These are phyloP conservation scores for Acrobeloides nanus DNA, from an alignment of 2,888 invertebrate species.

Conservation along the genomic window DNA sequence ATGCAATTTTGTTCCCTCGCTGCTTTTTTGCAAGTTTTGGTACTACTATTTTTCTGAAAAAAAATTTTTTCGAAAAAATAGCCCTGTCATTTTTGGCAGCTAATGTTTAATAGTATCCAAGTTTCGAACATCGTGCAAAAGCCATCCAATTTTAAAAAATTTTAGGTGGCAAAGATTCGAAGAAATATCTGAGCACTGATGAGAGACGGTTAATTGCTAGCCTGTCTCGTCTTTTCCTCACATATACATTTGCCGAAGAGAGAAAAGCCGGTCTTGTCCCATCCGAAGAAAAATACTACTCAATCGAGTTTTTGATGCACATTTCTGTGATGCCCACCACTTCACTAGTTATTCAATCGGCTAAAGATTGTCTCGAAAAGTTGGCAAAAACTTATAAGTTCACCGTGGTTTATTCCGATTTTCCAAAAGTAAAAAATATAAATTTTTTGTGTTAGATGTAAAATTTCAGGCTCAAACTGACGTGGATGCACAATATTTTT, in stretches of 20 bases:
- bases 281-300: slow-evolving; percentile 1
- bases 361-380: slow-evolving; percentile 25
- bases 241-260: slow-evolving; percentile 7
- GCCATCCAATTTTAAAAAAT: no score
- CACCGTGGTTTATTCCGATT: slow-evolving; percentile 39
- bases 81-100: no score
- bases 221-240: slow-evolving; percentile 16
- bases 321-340: slow-evolving; percentile 2
- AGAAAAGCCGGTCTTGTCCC: slow-evolving; percentile 9
- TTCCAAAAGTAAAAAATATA: slow-evolving; percentile 42
- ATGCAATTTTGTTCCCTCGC: no score
- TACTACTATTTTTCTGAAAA: no score
- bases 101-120: no score
- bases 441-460: no score
- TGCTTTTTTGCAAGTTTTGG: no score
- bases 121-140: no score
- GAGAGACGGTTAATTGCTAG: slow-evolving; percentile 13
- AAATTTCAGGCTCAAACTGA: no score
- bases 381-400: slow-evolving; percentile 33
- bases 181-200: slow-evolving; percentile 21
- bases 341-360: slow-evolving; percentile 7
- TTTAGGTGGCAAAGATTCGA: slow-evolving; percentile 27
- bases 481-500: slow-evolving; percentile 8
- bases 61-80: no score
- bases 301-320: not conserved